These are phyloP conservation scores for Thereuonema tuberculata DNA, from an alignment of 1,140 invertebrate genomes.

Conservation along the genomic window DNA sequence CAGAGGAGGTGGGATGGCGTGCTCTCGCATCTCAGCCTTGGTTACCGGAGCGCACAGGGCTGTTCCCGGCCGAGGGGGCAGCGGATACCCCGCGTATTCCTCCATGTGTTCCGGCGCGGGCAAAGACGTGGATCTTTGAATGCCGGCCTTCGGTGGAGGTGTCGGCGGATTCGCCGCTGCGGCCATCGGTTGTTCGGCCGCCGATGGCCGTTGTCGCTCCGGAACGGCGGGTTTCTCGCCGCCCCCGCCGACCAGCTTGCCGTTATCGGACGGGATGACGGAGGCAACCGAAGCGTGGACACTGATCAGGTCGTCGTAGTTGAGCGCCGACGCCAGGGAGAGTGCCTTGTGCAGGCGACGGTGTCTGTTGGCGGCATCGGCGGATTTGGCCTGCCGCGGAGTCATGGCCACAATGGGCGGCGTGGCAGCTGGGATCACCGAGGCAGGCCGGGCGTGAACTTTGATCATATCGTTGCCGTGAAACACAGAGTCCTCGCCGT, in stretches of 20 bases:
- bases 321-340: background rate
- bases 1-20: no score
- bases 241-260: no score
- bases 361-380: background rate
- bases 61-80: background rate
- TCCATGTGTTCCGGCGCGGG: no score
- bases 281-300: background rate
- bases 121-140: no score
- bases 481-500: background rate
- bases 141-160: no score
- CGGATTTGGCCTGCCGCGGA: slow-evolving; percentile 1
- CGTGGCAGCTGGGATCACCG: background rate
- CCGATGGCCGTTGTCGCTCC: no score
- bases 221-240: no score
- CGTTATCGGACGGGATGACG: background rate
- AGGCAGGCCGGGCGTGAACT: background rate
- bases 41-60: background rate
- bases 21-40: no score
- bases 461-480: background rate
- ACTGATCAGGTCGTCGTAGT: background rate
- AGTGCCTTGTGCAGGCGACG: background rate
- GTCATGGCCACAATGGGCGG: background rate
- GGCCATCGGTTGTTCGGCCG: no score
- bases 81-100: background rate
- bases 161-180: no score